Evolutionary conservation across 2,888 invertebrate genomes (phyloP).

Genomic region (Shargacucullia verbasci): DNA sequence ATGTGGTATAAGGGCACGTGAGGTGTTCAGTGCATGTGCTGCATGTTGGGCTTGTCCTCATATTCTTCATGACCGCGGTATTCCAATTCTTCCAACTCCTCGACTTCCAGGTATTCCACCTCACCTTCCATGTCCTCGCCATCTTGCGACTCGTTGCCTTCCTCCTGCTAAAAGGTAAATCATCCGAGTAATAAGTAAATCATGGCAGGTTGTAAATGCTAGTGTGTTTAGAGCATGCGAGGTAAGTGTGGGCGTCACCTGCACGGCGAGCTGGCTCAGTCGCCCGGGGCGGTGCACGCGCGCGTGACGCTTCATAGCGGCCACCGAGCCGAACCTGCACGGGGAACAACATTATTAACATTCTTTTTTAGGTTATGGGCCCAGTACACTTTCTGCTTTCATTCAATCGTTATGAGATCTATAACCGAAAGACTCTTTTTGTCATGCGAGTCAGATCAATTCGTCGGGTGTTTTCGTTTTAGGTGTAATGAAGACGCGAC

Average conservation of each 20-base stretch:
- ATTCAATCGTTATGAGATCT: too few relatives aligned
- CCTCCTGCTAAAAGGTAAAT: constrained; percentile 36
- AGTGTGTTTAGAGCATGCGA: too few relatives aligned
- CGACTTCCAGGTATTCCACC: constrained; percentile 82
- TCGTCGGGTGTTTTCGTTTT: too few relatives aligned
- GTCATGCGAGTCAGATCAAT: too few relatives aligned
- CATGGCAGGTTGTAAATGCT: too few relatives aligned
- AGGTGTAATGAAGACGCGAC: too few relatives aligned
- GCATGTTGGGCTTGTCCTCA: constrained; percentile 23
- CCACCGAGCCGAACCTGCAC: constrained; percentile 78
- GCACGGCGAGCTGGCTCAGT: neutral
- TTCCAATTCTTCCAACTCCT: constrained; percentile 73
- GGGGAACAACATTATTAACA: neutral
- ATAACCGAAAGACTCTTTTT: too few relatives aligned
- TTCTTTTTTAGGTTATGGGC: too few relatives aligned
- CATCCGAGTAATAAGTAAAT: too few relatives aligned
- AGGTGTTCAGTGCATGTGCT: neutral
- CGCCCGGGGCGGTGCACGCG: constrained; percentile 68
- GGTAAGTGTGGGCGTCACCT: too few relatives aligned
- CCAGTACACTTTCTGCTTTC: too few relatives aligned
- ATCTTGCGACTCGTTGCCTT: constrained; percentile 46
- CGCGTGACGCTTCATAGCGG: constrained; percentile 79
- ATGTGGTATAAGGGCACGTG: too few relatives aligned
- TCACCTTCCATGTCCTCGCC: constrained; percentile 61
- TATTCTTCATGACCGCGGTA: constrained; percentile 44